Conservation (phyloP, 2,113 vertebrate genomes). For the Ictalurus furcatus region DNA sequence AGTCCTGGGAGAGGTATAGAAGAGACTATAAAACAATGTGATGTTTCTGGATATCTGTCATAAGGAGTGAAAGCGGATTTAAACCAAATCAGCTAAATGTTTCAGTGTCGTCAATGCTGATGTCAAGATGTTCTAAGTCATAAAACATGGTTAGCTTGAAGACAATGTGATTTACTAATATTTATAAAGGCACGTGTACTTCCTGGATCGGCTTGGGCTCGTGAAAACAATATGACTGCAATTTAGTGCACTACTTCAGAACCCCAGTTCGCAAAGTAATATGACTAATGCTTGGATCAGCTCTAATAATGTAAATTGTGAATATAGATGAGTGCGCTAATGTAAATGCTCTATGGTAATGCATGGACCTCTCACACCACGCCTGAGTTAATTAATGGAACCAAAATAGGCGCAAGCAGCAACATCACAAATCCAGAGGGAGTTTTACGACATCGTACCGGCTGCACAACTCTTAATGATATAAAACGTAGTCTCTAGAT, state of each 20-base stretch:
- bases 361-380: constrained; percentile 21
- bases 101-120: not conserved
- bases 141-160: not conserved
- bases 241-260: constrained; percentile 19
- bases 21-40: constrained; percentile 11
- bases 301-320: constrained; percentile 36
- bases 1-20: not conserved
- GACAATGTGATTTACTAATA: constrained; percentile 33
- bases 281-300: constrained; percentile 28
- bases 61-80: not conserved
- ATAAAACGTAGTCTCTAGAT: constrained; percentile 57
- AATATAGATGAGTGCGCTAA: constrained; percentile 24
- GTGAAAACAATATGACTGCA: constrained; percentile 10
- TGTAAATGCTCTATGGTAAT: constrained; percentile 31
- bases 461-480: constrained; percentile 45
- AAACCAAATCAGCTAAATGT: not conserved
- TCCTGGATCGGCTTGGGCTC: constrained; percentile 8
- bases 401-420: constrained; percentile 39
- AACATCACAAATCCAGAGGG: constrained; percentile 39
- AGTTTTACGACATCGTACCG: constrained; percentile 37
- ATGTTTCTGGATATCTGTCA: not conserved
- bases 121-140: not conserved
- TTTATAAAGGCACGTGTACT: constrained; percentile 44
- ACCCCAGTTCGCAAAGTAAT: constrained; percentile 12
- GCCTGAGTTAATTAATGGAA: constrained; percentile 41